These are phyloP conservation scores for Mongoloraphidia duomilia DNA, from an alignment of 2,888 invertebrate species.

Conservation along the genomic window DNA sequence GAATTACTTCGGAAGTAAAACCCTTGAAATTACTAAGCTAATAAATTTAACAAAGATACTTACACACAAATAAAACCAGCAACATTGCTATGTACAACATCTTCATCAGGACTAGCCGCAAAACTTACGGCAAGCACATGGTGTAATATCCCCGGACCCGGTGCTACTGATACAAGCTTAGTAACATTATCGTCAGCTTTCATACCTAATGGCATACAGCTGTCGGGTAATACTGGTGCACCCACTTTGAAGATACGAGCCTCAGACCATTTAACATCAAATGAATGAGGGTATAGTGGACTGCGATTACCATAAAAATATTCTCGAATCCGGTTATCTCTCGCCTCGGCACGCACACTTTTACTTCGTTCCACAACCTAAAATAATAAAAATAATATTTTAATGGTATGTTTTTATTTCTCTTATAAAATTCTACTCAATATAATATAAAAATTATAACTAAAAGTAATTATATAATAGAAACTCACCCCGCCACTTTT, in stretches of 20 bases:
- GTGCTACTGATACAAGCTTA: constrained; percentile 68
- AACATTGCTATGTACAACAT: constrained; percentile 74
- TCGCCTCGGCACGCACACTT: constrained; percentile 50
- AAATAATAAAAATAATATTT: constrained; percentile 7
- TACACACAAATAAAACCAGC: constrained; percentile 88
- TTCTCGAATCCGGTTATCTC: constrained; percentile 73
- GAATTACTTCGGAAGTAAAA: too few species aligned
- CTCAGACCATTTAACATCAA: constrained; percentile 83
- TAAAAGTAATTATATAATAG: background rate
- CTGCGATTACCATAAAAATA: constrained; percentile 87
- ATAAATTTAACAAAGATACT: constrained; percentile 31
- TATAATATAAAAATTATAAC: constrained; percentile 3
- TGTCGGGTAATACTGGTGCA: constrained; percentile 83
- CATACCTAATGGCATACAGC: constrained; percentile 95
- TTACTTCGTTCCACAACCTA: constrained; percentile 77
- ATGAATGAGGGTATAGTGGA: constrained; percentile 82
- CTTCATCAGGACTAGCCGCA: constrained; percentile 68
- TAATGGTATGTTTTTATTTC: constrained; percentile 1
- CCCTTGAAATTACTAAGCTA: too few species aligned
- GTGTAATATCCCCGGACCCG: constrained; percentile 65
- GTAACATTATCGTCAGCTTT: constrained; percentile 81
- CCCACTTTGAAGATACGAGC: constrained; percentile 89
- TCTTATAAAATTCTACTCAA: constrained; percentile 2
- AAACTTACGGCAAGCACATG: constrained; percentile 82
- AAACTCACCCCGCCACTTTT: constrained; percentile 87